Evolutionary conservation across 2,888 invertebrate genomes (phyloP), one percentile per base, ranked within the genome.

Genomic region (Drosophila histrio): DNA sequence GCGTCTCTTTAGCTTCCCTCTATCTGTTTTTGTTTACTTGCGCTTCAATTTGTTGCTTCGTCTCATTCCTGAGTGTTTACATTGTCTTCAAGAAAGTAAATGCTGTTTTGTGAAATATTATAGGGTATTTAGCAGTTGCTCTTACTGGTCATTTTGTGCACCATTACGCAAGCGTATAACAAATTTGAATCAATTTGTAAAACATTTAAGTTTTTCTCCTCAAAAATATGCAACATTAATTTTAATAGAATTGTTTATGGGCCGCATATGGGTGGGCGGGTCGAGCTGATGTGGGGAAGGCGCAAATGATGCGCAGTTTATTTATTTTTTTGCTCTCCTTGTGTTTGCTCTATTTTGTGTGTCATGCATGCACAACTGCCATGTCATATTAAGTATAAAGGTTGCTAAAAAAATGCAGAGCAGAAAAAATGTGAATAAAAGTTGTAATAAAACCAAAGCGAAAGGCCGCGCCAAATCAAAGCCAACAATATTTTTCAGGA

Each of bases 181-280:
- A 83, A 83, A 83, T 83, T 73, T 62, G 69, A 62, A 71, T 74
- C 84, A 79, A 83, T 86, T 83, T 83, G 79, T 81, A 73, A 50
- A 65, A 69, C 80, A 77, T 83, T 83, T 86, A 83, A 73, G 74
- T 73, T 50, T 71, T 66, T 67, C 28, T 36, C 70, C 58, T 66
- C 64, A 72, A 80, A 86, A 82, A 87, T 85, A 87, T 85, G 85
- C 84, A 72, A 76, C 84, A 85, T 85, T 85, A 82, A 87, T 78
- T 85, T 85, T 87, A 87, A 85, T 85, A 82, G 85, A 87, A 84
- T 86, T 83, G 86, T 83, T 83, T 83, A 86, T 83, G 80, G 60
- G 19, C 59, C 60, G 36, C 61, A 71, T 73, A 71, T 77, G 75
- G 24, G 19, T 21, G 22, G 46, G 26, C 34, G 70, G 58, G 53